phyloP scores from a whole-genome alignment of 2,113 vertebrate species.

The Carlito syrichta region DNA sequence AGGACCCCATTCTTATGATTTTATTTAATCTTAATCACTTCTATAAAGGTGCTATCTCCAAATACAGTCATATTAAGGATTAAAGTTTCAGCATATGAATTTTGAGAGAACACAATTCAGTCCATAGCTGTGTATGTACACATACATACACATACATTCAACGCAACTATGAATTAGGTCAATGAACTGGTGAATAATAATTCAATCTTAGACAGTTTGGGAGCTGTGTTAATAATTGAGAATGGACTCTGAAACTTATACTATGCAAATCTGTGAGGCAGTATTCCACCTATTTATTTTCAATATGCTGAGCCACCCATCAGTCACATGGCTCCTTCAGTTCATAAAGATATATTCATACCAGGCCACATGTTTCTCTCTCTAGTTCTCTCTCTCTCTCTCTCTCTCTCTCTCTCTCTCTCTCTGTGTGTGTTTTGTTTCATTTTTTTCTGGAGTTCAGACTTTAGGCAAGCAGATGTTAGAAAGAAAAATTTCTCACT shows the following conservation, averaged over 20 bases:
- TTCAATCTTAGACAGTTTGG: background rate
- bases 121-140: background rate
- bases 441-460: background rate
- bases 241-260: background rate
- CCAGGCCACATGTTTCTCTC: background rate
- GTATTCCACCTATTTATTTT: background rate
- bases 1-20: rapidly evolving
- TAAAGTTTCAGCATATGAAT: background rate
- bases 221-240: background rate
- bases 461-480: background rate
- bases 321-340: background rate
- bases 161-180: background rate
- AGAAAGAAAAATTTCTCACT: background rate
- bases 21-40: background rate
- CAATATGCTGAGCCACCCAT: background rate
- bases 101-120: background rate
- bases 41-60: background rate
- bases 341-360: background rate
- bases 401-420: too few relatives aligned
- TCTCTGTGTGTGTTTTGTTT: background rate
- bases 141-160: background rate
- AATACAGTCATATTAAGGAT: background rate
- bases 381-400: too few relatives aligned
- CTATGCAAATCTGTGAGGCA: background rate
- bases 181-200: background rate